Conservation (phyloP, 2,113 vertebrate genomes). For the Vimba vimba region DNA sequence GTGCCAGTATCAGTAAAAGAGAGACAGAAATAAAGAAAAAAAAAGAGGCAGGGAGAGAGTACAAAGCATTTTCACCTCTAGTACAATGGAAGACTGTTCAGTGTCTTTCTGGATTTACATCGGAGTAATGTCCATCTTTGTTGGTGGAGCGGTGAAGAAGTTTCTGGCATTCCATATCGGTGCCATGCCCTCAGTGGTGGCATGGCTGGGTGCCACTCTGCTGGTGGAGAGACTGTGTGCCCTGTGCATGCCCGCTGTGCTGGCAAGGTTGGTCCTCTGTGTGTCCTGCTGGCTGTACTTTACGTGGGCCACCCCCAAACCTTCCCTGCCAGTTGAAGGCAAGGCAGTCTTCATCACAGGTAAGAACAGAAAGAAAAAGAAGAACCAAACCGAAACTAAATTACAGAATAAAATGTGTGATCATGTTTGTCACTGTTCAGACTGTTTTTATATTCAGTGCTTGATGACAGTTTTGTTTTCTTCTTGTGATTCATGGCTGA, state of each 20-base stretch:
- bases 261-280: constrained; percentile 60
- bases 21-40: background rate
- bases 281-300: constrained; percentile 64
- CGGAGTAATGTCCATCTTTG: constrained; percentile 65
- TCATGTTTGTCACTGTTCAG: background rate
- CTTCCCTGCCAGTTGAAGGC: constrained; percentile 60
- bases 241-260: constrained; percentile 65
- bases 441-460: background rate
- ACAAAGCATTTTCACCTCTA: constrained; percentile 1
- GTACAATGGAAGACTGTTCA: constrained; percentile 71
- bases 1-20: constrained; percentile 19
- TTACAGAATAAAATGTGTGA: background rate
- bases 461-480: background rate
- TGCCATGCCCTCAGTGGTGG: constrained; percentile 65
- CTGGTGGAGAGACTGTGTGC: constrained; percentile 72
- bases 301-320: constrained; percentile 17
- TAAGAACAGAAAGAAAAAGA: constrained; percentile 53
- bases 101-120: constrained; percentile 77
- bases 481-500: background rate
- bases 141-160: constrained; percentile 71
- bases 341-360: constrained; percentile 79
- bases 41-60: constrained; percentile 19
- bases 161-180: constrained; percentile 69
- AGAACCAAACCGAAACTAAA: background rate
- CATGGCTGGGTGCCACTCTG: constrained; percentile 73